Base-by-base conservation (phyloP, 1,140 invertebrate genomes). In the Helicoverpa armigera region DNA sequence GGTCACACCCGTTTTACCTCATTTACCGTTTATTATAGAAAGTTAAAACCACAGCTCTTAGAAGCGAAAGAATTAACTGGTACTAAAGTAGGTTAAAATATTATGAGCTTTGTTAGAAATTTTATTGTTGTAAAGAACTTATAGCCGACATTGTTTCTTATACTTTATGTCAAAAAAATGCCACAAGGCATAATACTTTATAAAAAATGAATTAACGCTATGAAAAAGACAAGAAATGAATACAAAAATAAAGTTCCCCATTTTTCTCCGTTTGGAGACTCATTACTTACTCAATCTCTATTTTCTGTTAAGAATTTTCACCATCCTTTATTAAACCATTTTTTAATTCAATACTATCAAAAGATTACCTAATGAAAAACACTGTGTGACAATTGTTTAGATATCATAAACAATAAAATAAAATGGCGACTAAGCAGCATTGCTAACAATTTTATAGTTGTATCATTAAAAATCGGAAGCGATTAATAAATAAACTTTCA, bases 401-500 rank as follows among this genome's bases (percentile, higher is more conserved):
- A 23, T 23, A 23, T 0, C 23, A 23, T 23, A 23, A 23, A 23
- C 23, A 23, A 23, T 23, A 23, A 23, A 23, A 23, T 23, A 23
- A 23, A 23, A 23, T 23, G 23, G 23, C 23, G 23, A 23, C 11
- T 60, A 3, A 60, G 3, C 0, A 12, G 2, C 35, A 10, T 3
- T 74, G 23, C 3, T 56, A 74, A 74, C 70, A 53, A 58, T 13
- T 58, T 58, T 74, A 74, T 74, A 9, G 67, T 56, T 43, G 29
- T 14, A 43, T 74, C 29, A 61, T 60, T 43, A 61, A 60, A 75
- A 70, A 70, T 31, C 16, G 54, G 73, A 75, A 75, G 56, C 11
- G 50, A 75, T 75, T 61, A 60, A 61, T 58, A 14, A 23, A 23
- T 23, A 23, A 23, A 58, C 73, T 75, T 75, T 75, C 73, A 61